Evolutionary conservation across 2,113 vertebrate genomes (phyloP).

Genomic region (rat (Rattus norvegicus)): DNA sequence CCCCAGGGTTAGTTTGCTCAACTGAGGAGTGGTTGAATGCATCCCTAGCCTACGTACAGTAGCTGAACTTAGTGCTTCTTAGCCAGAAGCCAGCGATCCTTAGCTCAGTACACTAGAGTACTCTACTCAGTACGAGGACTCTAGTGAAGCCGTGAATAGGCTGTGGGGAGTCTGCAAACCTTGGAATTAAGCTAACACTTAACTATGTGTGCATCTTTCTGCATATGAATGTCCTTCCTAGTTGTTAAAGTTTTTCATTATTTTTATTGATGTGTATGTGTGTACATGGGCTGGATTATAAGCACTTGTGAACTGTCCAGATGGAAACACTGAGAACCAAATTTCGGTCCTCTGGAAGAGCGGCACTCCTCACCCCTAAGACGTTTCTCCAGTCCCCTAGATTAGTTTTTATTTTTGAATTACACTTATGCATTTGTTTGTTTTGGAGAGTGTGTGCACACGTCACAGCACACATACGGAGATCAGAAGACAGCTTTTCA

Average conservation of each 20-base stretch:
- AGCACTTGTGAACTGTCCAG: neutral
- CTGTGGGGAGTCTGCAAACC: neutral
- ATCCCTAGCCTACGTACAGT: neutral
- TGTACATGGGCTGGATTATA: too few relatives aligned
- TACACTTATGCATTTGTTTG: neutral
- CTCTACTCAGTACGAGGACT: neutral
- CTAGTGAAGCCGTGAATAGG: neutral
- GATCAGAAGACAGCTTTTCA: neutral
- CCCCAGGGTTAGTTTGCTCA: neutral
- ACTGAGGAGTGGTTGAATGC: neutral
- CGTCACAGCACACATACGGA: neutral
- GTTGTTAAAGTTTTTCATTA: neutral
- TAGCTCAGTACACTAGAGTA: neutral
- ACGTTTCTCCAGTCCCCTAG: neutral
- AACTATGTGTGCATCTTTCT: constrained; percentile 21
- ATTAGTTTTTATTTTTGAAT: neutral
- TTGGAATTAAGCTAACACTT: constrained; percentile 27
- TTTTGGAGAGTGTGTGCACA: neutral
- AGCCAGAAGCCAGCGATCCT: neutral
- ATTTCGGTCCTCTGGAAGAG: neutral
- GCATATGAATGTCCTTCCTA: neutral
- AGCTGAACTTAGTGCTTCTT: neutral
- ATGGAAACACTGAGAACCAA: neutral
- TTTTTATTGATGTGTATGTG: neutral
- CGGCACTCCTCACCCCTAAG: neutral